Base-by-base conservation (phyloP, 2,113 vertebrate species). In the Lepus timidus region DNA sequence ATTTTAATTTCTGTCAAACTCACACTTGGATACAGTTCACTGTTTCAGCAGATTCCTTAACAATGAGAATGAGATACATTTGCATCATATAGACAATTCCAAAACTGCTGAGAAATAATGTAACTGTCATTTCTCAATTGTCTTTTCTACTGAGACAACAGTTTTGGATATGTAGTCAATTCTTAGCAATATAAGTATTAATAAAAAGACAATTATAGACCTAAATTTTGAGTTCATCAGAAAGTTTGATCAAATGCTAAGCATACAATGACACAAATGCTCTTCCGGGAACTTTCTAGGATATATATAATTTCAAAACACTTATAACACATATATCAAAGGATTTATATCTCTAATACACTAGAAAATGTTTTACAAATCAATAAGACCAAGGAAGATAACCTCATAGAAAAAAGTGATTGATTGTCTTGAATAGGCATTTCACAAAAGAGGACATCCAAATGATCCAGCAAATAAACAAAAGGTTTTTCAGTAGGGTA, bases 1-100 rank as follows among this genome's bases (percentile, higher is more conserved):
- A 27, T 96, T 96, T 86, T 95, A 44, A 94, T 91, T 96, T 93
- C 44, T 85, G 2, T 96, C n/a, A 78, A 65, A 74, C 7, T 96
- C 16, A 73, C 81, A 7, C 52, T 94, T 55, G 94, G 55, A 91
- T 91, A 93, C 52, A 83, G 70, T 58, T 78, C 91, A 74, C 73
- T 92, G 75, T 64, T 94, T 88, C 58, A 83, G 31, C 65, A 8
- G 27, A 89, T 93, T 94, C 85, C 95, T 92, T 91, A 74, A 85
- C 51, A 88, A 61, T 78, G 61, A 64, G 13, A 93, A 87, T 88
- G 70, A 55, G 73, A 33, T 9, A 68, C n/a, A n/a, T 93, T 51
- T 76, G 87, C 51, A 88, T 8, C 27, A 58, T 31, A 49, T 88
- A 65, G 7, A 80, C 23, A 92, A 10, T 74, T 73, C 76, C 17